Evolutionary conservation across 2,797 vertebrate genomes (phyloP).

Genomic region (Siniperca scherzeri): DNA sequence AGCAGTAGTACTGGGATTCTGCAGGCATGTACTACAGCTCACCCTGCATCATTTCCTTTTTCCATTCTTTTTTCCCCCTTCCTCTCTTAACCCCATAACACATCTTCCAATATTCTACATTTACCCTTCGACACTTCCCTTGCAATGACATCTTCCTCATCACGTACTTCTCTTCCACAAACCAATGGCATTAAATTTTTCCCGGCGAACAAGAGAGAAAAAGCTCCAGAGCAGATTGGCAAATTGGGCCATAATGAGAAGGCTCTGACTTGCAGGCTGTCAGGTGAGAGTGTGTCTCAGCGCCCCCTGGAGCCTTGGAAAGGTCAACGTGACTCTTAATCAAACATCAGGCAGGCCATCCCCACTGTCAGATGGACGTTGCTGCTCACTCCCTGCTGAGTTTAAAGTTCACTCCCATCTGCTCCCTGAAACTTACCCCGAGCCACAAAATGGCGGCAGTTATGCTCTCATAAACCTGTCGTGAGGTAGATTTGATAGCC

Average conservation of each 20-base stretch:
- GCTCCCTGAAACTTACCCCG: slow-evolving; percentile 62
- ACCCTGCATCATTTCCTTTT: neutral
- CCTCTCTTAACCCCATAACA: slow-evolving; percentile 10
- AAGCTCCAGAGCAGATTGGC: slow-evolving; percentile 66
- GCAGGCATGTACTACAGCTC: neutral
- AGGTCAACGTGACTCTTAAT: slow-evolving; percentile 87
- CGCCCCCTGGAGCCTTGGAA: slow-evolving; percentile 80
- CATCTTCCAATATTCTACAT: neutral
- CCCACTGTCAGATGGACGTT: slow-evolving; percentile 74
- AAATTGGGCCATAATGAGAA: slow-evolving; percentile 77
- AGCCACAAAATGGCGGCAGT: slow-evolving; percentile 55
- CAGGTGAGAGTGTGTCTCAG: slow-evolving; percentile 76
- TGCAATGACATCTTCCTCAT: slow-evolving; percentile 41
- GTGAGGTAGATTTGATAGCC: slow-evolving; percentile 48
- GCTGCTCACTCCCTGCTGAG: slow-evolving; percentile 72
- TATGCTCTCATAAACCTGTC: slow-evolving; percentile 66
- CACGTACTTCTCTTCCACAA: slow-evolving; percentile 13
- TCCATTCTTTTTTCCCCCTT: neutral
- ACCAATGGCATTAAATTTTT: slow-evolving; percentile 53
- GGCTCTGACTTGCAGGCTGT: slow-evolving; percentile 64
- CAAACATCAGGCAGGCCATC: slow-evolving; percentile 83
- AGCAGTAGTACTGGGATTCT: neutral
- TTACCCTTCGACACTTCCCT: slow-evolving; percentile 36
- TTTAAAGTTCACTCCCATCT: slow-evolving; percentile 85
- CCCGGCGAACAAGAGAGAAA: slow-evolving; percentile 23